Evolutionary conservation across 2,113 vertebrate genomes (phyloP).

Genomic region (Zingel zingel): DNA sequence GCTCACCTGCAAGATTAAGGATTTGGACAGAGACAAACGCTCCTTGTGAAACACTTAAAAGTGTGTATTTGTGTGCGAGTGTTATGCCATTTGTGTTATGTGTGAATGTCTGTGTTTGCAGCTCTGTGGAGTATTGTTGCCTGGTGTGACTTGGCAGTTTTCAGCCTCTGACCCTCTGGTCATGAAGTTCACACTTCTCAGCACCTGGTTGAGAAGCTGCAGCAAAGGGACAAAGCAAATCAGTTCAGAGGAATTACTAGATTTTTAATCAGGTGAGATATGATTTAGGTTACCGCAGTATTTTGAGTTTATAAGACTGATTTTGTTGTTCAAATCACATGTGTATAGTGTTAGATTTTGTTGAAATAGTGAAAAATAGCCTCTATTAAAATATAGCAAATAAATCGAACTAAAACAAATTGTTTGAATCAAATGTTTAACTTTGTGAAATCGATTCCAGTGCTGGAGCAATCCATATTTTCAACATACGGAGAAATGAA

Average conservation of each 20-base stretch:
- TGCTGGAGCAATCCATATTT: background rate
- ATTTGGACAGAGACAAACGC: constrained; percentile 42
- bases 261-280: background rate
- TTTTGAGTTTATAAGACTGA: background rate
- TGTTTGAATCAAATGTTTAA: background rate
- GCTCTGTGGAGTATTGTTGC: background rate
- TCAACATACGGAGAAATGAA: background rate
- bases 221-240: background rate
- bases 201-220: background rate
- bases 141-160: constrained; percentile 21
- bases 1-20: constrained; percentile 45
- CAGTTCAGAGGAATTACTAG: background rate
- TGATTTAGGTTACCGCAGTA: background rate
- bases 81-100: background rate
- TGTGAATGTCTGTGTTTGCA: constrained; percentile 5
- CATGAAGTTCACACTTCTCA: constrained; percentile 16
- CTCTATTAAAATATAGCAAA: background rate
- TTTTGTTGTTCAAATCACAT: constrained; percentile 14
- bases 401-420: constrained; percentile 12
- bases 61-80: constrained; percentile 4
- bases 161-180: constrained; percentile 8
- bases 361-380: background rate
- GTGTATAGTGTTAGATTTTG: background rate
- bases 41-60: constrained; percentile 36
- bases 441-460: constrained; percentile 23